These are phyloP conservation scores for Saccopteryx leptura DNA, from an alignment of 2,113 vertebrate species.

Conservation along the genomic window DNA sequence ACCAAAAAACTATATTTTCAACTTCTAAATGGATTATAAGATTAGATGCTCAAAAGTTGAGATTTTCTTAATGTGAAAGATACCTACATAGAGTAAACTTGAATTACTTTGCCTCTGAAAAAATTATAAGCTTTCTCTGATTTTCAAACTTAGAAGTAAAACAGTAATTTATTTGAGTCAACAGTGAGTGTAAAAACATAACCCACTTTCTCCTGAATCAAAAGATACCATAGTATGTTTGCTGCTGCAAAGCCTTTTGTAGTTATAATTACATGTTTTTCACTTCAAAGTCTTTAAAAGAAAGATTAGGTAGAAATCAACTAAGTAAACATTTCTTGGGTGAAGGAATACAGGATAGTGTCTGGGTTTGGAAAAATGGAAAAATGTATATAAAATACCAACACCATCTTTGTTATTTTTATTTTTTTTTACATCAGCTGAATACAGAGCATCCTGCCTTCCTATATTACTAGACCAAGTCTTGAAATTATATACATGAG, in stretches of 20 bases:
- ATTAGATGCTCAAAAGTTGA: background rate
- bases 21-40: background rate
- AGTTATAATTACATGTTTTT: constrained; percentile 44
- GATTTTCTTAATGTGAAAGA: background rate
- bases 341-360: background rate
- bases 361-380: background rate
- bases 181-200: background rate
- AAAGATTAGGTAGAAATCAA: background rate
- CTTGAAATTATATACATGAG: constrained; percentile 57
- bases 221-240: constrained; percentile 20
- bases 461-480: background rate
- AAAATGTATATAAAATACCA: constrained; percentile 1
- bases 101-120: constrained; percentile 16
- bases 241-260: background rate
- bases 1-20: constrained; percentile 25
- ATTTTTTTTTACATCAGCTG: constrained; percentile 10
- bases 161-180: constrained; percentile 4
- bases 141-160: constrained; percentile 46
- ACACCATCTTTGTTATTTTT: background rate
- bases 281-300: constrained; percentile 46
- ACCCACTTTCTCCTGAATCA: constrained; percentile 37
- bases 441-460: background rate
- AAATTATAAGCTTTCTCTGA: constrained; percentile 34
- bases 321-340: constrained; percentile 21
- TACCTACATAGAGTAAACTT: constrained; percentile 8